Conservation (phyloP, 2,113 vertebrate genomes). For the Pyrgilauda ruficollis region DNA sequence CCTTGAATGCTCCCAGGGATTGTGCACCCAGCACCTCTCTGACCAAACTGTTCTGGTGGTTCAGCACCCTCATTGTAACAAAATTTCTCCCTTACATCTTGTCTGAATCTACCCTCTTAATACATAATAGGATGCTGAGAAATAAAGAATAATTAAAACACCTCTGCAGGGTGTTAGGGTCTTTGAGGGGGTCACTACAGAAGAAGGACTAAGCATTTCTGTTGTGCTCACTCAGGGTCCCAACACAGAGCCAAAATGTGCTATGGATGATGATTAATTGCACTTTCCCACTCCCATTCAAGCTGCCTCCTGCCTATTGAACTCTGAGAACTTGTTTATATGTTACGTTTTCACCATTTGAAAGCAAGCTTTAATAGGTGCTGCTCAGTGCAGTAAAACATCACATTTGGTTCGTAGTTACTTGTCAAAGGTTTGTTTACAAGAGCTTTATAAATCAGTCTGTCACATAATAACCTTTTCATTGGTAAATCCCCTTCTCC, state of each 20-base stretch:
- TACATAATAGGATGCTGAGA: not conserved
- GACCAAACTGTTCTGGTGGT: not conserved
- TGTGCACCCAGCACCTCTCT: not conserved
- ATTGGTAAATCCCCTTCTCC: not conserved
- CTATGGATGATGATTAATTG: not conserved
- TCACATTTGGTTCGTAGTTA: not conserved
- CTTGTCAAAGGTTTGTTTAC: not conserved
- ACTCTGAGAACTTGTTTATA: not conserved
- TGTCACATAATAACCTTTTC: not conserved
- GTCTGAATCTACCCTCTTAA: not conserved
- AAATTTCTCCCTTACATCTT: not conserved
- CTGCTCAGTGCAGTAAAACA: not conserved
- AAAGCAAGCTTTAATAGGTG: not conserved
- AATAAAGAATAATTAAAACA: not conserved
- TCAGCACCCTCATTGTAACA: not conserved
- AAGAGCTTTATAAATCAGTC: not conserved
- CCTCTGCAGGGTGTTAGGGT: not conserved
- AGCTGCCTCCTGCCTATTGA: not conserved
- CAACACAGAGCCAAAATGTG: not conserved
- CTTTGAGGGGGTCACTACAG: not conserved
- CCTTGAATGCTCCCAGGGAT: not conserved
- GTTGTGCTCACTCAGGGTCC: not conserved
- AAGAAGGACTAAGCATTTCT: not conserved
- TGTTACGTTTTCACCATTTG: not conserved
- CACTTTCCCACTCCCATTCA: not conserved